Evolutionary conservation across 2,113 vertebrate species (phyloP), one percentile per base, ranked within the genome.

Genomic region (Mastomys coucha): DNA sequence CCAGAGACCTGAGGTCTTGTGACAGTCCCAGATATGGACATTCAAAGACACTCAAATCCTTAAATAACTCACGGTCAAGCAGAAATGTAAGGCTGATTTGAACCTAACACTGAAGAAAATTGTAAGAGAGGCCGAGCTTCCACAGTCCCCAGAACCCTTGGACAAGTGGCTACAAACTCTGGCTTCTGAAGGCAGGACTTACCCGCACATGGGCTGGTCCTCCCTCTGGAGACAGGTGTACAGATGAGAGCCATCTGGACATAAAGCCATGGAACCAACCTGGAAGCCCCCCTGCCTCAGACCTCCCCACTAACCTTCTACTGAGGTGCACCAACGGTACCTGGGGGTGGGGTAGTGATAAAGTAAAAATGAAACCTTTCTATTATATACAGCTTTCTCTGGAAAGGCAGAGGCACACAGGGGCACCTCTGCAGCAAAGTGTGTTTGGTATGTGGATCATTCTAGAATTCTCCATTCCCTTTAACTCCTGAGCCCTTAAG

Each of bases 121-220:
- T 10, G 20, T 22, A 58, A 16, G 2, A 3, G 3, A 28, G 65
- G 19, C 2, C 7, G 39, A 7, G 28, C 8, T 7, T 19, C 69
- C 39, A 8, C 3, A 4, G 58, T 53, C 2, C 0, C 1, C 4
- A 9, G 53, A 24, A 36, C 17, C 75, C 1, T 12, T 5, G 73
- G 31, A 36, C 5, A 1, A 0, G 28, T 17, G 39, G 3, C 70
- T 60, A 1, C 1, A 45, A 49, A 42, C 89, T 39, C 77, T n/a
- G 45, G 4, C 31, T 81, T 49, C 53, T 1, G 0, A 11, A 42
- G 72, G 69, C 19, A 33, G 20, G 70, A 63, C 24, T 53, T 4
- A 3, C 13, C 9, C 51, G 14, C 17, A 39, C 31, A 6, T 0
- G 26, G 56, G 28, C 33, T 78, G 0, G 0, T 11, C 67, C 75